Evolutionary conservation across 2,888 invertebrate genomes (phyloP).

Genomic region (Trachelus troglodyta): DNA sequence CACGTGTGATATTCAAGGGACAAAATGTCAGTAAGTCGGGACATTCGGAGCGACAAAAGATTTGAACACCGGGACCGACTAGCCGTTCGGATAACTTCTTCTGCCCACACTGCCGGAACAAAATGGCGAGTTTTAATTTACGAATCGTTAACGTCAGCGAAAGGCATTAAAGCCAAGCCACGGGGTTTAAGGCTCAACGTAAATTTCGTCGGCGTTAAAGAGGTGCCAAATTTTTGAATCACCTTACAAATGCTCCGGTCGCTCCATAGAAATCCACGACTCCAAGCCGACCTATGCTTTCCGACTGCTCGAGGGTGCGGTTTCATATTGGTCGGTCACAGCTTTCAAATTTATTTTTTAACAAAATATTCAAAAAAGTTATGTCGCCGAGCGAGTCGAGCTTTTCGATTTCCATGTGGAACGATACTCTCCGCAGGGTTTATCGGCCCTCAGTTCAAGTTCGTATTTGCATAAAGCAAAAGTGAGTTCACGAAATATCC

Average conservation of each 20-base stretch:
- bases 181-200: conserved; percentile 40
- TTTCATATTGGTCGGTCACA: not conserved
- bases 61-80: not conserved
- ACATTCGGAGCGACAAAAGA: not conserved
- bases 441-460: not conserved
- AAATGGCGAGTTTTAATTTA: conserved; percentile 56
- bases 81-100: conserved; percentile 41
- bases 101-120: conserved; percentile 40
- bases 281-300: not conserved
- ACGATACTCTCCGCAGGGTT: not conserved
- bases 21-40: not conserved
- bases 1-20: not conserved
- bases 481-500: not conserved
- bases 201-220: conserved; percentile 50
- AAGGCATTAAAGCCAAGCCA: conserved; percentile 30
- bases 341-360: not conserved
- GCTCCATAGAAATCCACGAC: not conserved
- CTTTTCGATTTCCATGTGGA: not conserved
- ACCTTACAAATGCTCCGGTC: conserved; percentile 24
- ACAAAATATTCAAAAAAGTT: not conserved
- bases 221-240: conserved; percentile 55
- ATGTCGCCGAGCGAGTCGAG: not conserved
- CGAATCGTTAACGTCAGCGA: conserved; percentile 56
- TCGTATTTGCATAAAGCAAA: not conserved
- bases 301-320: not conserved